Percentiles rank a stretch among this genome's conserved stretches.
Conservation (phyloP, 2,113 vertebrate genomes). For the Macaca mulatta region DNA sequence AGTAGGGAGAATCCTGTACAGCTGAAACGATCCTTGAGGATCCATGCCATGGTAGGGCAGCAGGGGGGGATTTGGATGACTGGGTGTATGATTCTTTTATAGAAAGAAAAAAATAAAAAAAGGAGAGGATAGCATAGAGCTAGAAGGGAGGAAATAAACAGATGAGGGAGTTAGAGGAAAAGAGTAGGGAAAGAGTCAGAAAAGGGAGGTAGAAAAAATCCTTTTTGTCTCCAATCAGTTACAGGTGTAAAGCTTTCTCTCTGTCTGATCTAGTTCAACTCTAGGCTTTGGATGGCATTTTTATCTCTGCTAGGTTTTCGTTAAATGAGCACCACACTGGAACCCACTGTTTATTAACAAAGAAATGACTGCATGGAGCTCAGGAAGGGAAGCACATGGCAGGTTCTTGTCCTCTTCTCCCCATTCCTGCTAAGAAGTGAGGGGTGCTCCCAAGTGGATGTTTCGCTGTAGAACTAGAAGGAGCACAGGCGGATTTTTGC, state of each 20-base stretch:
- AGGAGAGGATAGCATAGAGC: neutral
- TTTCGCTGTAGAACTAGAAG: neutral
- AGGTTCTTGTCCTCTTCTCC: neutral
- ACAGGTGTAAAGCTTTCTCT: neutral
- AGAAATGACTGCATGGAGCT: neutral
- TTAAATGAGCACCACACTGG: neutral
- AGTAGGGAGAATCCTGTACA: neutral
- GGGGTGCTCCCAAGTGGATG: no score
- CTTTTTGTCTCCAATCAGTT: neutral
- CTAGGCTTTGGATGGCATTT: neutral
- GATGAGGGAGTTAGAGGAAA: neutral
- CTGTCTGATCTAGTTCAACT: neutral
- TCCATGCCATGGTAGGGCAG: fast-evolving
- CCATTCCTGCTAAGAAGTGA: no score
- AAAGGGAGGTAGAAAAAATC: neutral
- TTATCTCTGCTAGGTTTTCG: neutral
- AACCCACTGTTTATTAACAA: neutral
- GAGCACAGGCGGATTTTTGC: fast-evolving
- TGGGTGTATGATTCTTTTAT: neutral
- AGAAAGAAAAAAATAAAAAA: neutral
- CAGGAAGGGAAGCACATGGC: neutral
- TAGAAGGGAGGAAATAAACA: neutral
- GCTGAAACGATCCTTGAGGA: neutral
- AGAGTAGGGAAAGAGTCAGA: neutral
- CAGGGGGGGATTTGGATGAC: fast-evolving